Evolutionary conservation across 2,888 invertebrate species (phyloP), one percentile per base, ranked within the genome.

Genomic region (Copidosoma aretas): DNA sequence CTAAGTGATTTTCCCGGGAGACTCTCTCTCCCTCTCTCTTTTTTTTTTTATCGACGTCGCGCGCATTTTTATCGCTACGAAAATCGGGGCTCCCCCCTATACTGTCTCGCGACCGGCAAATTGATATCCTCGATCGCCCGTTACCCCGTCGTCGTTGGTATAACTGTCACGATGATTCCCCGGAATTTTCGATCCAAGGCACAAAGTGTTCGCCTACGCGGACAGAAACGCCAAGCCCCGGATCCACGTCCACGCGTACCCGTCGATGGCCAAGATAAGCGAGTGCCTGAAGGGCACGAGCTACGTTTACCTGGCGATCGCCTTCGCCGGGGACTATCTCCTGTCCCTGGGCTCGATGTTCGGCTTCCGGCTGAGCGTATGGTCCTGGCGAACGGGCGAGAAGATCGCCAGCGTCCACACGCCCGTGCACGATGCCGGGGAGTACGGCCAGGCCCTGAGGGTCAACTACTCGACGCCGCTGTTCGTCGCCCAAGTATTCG

Each of bases 321-420:
- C 76, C 3, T 82, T 83, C 60, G 75, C 76, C 0, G 71, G 75
- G 0, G 64, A 75, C 1, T 71, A 75, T 49, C 39, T 83, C 0
- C 46, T 82, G 10, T 78, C 83, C 1, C 49, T 81, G 10, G 75
- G 76, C 1, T 75, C 76, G 0, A 73, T 73, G 60, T 79, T 81
- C 0, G 58, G 70, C 12, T 82, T 89, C 78, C 70, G 84, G 5
- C 71, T 92, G 43, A 86, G 85, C 1, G 84, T 92, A 21, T 92
- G 91, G 90, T 89, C 88, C 77, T 92, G 91, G 90, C 88, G 91
- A 73, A 89, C 85, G 0, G 86, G 86, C 0, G 87, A 87, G 70
- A 86, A 86, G 56, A 82, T 90, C 14, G 75, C 83, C 1, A 76
- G 81, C 0, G 74, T 86, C 1, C 76, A 82, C 5, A 81, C 80